These are phyloP conservation scores for Sphaeramia orbicularis DNA, from an alignment of 2,797 vertebrate species.

Conservation along the genomic window DNA sequence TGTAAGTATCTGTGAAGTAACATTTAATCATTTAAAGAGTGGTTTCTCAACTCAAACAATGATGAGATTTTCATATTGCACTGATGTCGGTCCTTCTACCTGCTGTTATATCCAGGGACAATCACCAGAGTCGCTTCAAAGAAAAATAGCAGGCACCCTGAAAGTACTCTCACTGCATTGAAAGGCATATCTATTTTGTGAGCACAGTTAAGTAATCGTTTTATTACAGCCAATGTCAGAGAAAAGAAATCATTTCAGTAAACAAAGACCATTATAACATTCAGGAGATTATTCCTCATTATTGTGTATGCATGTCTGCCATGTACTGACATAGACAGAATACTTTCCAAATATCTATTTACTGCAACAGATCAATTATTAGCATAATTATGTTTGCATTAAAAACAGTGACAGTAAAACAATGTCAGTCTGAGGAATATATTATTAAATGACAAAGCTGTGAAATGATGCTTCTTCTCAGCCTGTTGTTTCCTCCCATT, in stretches of 20 bases:
- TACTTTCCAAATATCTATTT: slow-evolving; percentile 25
- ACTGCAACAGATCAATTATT: slow-evolving; percentile 15
- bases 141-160: slow-evolving; percentile 41
- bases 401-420: slow-evolving; percentile 18
- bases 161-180: slow-evolving; percentile 4
- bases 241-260: slow-evolving; percentile 33
- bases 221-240: slow-evolving; percentile 32
- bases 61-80: slow-evolving; percentile 22
- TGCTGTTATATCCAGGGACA: slow-evolving; percentile 9
- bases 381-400: slow-evolving; percentile 34
- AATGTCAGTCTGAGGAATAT: not conserved
- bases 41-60: slow-evolving; percentile 24
- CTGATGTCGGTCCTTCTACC: slow-evolving; percentile 4
- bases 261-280: slow-evolving; percentile 2
- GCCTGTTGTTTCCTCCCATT: slow-evolving; percentile 22
- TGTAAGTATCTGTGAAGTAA: not conserved
- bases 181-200: slow-evolving; percentile 4
- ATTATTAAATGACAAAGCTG: slow-evolving; percentile 21
- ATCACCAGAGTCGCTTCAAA: slow-evolving; percentile 11
- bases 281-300: slow-evolving; percentile 31
- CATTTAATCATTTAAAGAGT: slow-evolving; percentile 29
- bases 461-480: slow-evolving; percentile 15
- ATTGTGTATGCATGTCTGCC: slow-evolving; percentile 18
- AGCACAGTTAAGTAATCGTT: slow-evolving; percentile 23
- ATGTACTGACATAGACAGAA: slow-evolving; percentile 5